These are phyloP conservation scores for Coelinius sp. DNA, from an alignment of 2,888 invertebrate genomes.

Conservation along the genomic window DNA sequence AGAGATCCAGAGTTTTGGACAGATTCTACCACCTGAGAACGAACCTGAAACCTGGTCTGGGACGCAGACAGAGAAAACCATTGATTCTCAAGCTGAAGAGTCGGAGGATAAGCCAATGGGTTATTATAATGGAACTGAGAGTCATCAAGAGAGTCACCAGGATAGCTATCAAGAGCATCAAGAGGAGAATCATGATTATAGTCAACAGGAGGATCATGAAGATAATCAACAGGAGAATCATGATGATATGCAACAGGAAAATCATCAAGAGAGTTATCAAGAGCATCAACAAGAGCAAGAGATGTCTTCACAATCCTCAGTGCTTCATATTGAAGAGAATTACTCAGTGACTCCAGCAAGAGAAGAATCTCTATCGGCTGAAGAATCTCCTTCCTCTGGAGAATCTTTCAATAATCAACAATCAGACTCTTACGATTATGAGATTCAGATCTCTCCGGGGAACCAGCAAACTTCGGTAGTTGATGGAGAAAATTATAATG, in stretches of 20 bases:
- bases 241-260: not conserved
- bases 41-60: slow-evolving; percentile 46
- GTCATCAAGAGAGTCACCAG: not conserved
- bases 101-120: slow-evolving; percentile 47
- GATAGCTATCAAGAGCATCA: not conserved
- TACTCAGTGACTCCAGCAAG: not conserved
- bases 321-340: not conserved
- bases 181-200: not conserved
- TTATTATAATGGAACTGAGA: slow-evolving; percentile 37
- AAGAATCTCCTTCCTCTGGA: not conserved
- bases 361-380: not conserved
- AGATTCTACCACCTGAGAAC: slow-evolving; percentile 47
- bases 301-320: not conserved
- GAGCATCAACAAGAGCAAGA: not conserved
- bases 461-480: not conserved
- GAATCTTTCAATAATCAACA: not conserved
- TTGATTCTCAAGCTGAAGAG: slow-evolving; percentile 42
- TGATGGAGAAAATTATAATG: not conserved
- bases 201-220: not conserved
- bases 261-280: not conserved
- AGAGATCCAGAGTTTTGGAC: slow-evolving; percentile 51
- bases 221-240: slow-evolving; percentile 5
- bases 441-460: not conserved
- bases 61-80: slow-evolving; percentile 46
- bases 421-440: slow-evolving; percentile 1